Conservation (phyloP, 1,140 invertebrate species). For the Platyura marginata region DNA sequence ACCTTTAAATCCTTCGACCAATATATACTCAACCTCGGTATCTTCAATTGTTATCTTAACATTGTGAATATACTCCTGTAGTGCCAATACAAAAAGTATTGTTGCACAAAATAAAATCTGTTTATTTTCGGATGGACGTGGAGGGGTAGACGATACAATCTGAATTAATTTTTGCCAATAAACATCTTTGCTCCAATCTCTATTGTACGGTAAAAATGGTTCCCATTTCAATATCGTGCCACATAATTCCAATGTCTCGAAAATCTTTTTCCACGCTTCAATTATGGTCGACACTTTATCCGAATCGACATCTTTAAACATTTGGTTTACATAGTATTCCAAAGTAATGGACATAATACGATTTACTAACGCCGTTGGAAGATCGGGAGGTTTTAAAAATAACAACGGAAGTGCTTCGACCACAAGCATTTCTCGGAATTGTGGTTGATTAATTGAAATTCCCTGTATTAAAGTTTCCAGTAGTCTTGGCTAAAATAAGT, state of each 20-base stretch:
- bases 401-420: constrained; percentile 21
- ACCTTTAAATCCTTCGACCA: constrained; percentile 27
- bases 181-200: constrained; percentile 33
- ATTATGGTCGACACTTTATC: constrained; percentile 43
- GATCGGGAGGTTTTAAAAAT: constrained; percentile 18
- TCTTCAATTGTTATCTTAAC: constrained; percentile 15
- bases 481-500: constrained; percentile 37
- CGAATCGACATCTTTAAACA: constrained; percentile 28
- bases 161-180: constrained; percentile 48
- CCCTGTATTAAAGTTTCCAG: constrained; percentile 20
- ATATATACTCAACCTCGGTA: constrained; percentile 17
- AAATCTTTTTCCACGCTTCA: constrained; percentile 64
- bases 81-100: constrained; percentile 46
- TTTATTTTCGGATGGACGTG: constrained; percentile 31
- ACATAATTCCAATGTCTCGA: constrained; percentile 50
- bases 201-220: constrained; percentile 28
- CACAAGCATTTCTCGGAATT: constrained; percentile 19
- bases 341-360: constrained; percentile 17
- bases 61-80: constrained; percentile 41
- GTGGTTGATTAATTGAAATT: constrained; percentile 11
- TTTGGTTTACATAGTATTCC: constrained; percentile 19
- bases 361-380: constrained; percentile 13
- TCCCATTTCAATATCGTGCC: constrained; percentile 69
- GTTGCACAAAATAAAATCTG: constrained; percentile 45
- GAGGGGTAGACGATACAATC: constrained; percentile 15